phyloP scores from a whole-genome alignment of 37 sponge, comb jelly and placozoan genomes.

The Eunapius fragilis region DNA sequence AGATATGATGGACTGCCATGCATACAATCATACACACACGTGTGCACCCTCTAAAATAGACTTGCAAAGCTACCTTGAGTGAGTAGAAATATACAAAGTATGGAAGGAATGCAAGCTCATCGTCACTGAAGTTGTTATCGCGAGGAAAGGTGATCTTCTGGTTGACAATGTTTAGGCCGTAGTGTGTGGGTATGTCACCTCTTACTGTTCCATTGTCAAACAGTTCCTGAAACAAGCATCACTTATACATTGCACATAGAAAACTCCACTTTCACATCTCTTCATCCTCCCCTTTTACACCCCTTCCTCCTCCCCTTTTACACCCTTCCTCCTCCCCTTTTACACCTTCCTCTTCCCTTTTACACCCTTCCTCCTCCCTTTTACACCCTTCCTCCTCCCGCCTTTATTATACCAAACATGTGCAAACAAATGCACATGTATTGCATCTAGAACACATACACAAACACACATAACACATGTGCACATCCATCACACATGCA shows the following conservation, averaged over 20 bases:
- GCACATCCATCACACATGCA: too few relatives aligned
- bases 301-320: too few relatives aligned
- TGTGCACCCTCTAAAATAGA: not conserved
- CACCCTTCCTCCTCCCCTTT: too few relatives aligned
- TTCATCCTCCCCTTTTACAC: too few relatives aligned
- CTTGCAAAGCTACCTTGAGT: slow-evolving; percentile 41
- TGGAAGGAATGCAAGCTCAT: slow-evolving; percentile 81
- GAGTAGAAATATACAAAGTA: slow-evolving; percentile 77
- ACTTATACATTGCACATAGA: not conserved
- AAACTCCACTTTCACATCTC: too few relatives aligned
- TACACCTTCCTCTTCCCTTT: too few relatives aligned
- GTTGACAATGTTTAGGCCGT: slow-evolving; percentile 81
- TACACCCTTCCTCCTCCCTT: too few relatives aligned
- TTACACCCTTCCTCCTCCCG: too few relatives aligned
- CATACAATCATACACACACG: not conserved
- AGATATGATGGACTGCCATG: not conserved
- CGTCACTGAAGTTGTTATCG: slow-evolving; percentile 83
- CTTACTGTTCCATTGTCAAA: slow-evolving; percentile 16
- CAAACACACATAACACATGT: too few relatives aligned
- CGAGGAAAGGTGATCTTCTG: slow-evolving; percentile 81
- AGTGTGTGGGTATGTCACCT: slow-evolving; percentile 58
- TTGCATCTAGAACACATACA: too few relatives aligned
- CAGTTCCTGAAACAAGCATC: slow-evolving; percentile 33
- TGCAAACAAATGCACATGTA: too few relatives aligned
- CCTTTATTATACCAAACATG: too few relatives aligned